Conservation (phyloP, 2,113 vertebrate species). For the Ailurus styani region DNA sequence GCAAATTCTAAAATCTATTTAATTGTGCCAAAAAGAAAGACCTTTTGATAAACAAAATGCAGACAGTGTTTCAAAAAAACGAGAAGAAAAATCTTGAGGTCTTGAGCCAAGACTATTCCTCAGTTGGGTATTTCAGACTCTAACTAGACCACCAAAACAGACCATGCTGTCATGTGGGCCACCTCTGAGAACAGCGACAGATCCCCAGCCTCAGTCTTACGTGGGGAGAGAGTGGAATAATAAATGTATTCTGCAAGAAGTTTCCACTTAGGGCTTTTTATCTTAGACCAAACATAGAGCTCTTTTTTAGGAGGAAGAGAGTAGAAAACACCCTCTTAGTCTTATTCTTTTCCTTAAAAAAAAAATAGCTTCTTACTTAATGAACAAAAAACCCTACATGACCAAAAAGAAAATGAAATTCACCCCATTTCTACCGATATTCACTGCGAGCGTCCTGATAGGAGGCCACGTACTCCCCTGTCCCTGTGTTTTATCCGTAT, state of each 20-base stretch:
- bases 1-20: conserved; percentile 67
- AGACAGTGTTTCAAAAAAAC: conserved; percentile 16
- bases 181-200: conserved; percentile 51
- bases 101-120: conserved; percentile 65
- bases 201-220: not conserved
- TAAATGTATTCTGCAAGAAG: not conserved
- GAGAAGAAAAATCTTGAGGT: not conserved
- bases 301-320: not conserved
- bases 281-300: not conserved
- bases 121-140: conserved; percentile 57
- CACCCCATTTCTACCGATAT: not conserved
- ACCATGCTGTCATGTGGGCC: conserved; percentile 17
- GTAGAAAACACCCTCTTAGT: not conserved
- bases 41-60: conserved; percentile 74
- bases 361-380: not conserved
- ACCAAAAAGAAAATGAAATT: not conserved
- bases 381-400: not conserved
- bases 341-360: not conserved
- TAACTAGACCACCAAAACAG: conserved; percentile 52
- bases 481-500: not conserved
- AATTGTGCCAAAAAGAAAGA: conserved; percentile 73
- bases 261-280: not conserved
- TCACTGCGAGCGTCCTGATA: not conserved
- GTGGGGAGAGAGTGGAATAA: not conserved
- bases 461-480: not conserved